These are phyloP conservation scores for Stylophora pistillata DNA, from an alignment of 64 coral and sea anemone genomes.

Conservation along the genomic window DNA sequence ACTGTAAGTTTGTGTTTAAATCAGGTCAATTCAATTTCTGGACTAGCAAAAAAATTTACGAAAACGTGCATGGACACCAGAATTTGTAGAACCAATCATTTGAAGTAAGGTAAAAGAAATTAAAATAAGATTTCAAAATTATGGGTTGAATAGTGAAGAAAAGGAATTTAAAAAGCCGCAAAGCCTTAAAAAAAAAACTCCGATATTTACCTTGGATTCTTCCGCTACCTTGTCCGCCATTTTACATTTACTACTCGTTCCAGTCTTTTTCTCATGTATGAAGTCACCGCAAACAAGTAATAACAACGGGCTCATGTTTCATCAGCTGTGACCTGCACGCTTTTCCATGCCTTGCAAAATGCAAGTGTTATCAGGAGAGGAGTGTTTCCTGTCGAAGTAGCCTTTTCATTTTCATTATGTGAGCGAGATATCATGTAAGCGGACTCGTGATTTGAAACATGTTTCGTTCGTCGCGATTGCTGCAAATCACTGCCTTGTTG, in stretches of 20 bases:
- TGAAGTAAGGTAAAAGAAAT: neutral
- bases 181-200: neutral
- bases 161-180: neutral
- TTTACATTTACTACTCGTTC: conserved; percentile 18
- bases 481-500: conserved; percentile 26
- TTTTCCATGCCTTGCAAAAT: too few species aligned
- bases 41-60: too few species aligned
- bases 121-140: neutral
- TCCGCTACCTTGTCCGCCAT: conserved; percentile 41
- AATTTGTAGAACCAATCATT: too few species aligned
- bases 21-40: too few species aligned
- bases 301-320: conserved; percentile 1
- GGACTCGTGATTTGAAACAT: neutral
- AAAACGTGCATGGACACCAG: too few species aligned
- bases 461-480: conserved; percentile 32
- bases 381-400: neutral
- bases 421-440: neutral
- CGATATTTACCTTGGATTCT: neutral
- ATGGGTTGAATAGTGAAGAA: neutral
- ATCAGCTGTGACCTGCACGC: neutral
- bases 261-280: neutral
- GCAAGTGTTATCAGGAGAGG: too few species aligned
- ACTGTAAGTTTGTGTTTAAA: too few species aligned
- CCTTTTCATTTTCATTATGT: neutral
- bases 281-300: neutral